These are phyloP conservation scores for Liparis tanakae DNA, from an alignment of 2,797 vertebrate genomes.

Conservation along the genomic window DNA sequence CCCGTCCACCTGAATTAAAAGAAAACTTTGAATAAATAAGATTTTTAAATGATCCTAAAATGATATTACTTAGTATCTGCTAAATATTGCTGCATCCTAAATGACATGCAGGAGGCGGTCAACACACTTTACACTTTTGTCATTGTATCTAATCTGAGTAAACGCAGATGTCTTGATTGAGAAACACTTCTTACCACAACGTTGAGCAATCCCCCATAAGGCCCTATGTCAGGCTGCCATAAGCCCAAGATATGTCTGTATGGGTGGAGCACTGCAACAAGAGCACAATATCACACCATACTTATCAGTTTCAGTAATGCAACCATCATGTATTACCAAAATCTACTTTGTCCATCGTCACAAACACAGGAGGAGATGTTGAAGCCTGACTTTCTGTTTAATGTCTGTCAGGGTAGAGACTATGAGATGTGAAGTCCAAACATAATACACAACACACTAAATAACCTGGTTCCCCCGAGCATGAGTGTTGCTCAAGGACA, in stretches of 20 bases:
- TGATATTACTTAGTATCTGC: background rate
- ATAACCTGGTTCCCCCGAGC: background rate
- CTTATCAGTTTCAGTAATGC: slow-evolving; percentile 9
- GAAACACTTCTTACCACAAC: slow-evolving; percentile 89
- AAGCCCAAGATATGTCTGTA: slow-evolving; percentile 94
- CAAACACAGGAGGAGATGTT: slow-evolving; percentile 25
- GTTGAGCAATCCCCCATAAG: slow-evolving; percentile 96
- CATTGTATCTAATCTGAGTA: slow-evolving; percentile 4
- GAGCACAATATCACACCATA: slow-evolving; percentile 34
- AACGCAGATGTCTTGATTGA: background rate
- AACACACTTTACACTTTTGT: background rate
- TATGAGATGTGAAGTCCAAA: slow-evolving; percentile 17
- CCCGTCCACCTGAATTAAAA: slow-evolving; percentile 89
- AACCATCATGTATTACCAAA: background rate
- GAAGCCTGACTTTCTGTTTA: slow-evolving; percentile 8
- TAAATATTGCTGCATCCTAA: background rate
- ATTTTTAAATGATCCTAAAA: background rate
- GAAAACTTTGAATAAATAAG: slow-evolving; percentile 3
- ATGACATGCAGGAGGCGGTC: background rate
- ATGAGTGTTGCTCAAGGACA: too few species aligned
- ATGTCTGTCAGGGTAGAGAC: background rate
- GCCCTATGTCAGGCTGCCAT: slow-evolving; percentile 99
- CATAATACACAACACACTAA: slow-evolving; percentile 29
- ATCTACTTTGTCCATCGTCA: slow-evolving; percentile 25
- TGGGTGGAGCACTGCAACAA: slow-evolving; percentile 90